Evolutionary conservation across 2,113 vertebrate genomes (phyloP), one percentile per base, ranked within the genome.

Genomic region (Vanacampus margaritifer): DNA sequence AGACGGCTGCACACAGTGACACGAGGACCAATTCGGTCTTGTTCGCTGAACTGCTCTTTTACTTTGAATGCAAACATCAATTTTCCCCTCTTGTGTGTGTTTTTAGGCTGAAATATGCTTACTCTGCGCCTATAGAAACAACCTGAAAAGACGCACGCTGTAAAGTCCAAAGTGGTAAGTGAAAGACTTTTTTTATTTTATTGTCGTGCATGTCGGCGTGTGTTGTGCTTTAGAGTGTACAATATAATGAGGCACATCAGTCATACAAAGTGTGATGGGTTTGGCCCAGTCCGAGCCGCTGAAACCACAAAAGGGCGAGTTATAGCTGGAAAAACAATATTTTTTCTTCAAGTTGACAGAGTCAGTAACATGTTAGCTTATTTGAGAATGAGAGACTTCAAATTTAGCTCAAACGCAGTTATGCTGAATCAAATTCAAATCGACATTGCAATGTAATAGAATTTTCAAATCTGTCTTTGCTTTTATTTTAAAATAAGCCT

Each of bases 91-190:
- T 53, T 37, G 46, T 53, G 0, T 79, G 59, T 81, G 63, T 53
- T 69, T 73, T 54, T 53, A 92, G 92, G 87, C 88, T 87, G 87
- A 91, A 89, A 86, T 89, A 90, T 92, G 91, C 80, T 60, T 85
- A 76, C 80, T 76, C 86, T 80, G 85, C 77, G 67, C 69, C 85
- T 77, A 11, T 89, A 89, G 83, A 81, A 73, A 64, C 83, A 73
- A 84, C 68, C 78, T 8, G n/a, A 80, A 72, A 85, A 81, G 65
- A 76, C 61, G 50, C 68, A 51, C 79, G 64, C 72, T 79, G 80
- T 88, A 80, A 91, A 89, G 80, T 85, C 81, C 78, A 85, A 84
- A 80, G 79, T 80, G 89, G 92, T 92, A 75, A 91, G 92, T 92
- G 66, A 74, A 79, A 70, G 46, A 69, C 45, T 24, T 60, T 85